Conservation (phyloP, 2,888 invertebrate species). For the Euphydryas editha region DNA sequence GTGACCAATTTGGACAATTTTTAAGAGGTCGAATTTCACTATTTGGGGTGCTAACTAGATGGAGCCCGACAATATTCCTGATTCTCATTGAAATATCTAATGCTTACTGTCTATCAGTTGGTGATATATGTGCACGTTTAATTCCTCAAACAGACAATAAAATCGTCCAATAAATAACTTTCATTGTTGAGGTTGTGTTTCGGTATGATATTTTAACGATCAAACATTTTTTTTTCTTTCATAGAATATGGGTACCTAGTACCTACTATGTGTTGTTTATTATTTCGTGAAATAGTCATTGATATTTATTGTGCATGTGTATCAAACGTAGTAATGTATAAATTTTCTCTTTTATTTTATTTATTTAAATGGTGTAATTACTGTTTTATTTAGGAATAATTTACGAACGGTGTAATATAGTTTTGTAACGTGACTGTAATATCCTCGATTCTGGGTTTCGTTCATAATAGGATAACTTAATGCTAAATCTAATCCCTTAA, state of each 20-base stretch:
- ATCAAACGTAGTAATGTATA: too few relatives aligned
- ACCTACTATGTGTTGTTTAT: too few relatives aligned
- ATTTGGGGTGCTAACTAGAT: too few relatives aligned
- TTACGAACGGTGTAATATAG: too few relatives aligned
- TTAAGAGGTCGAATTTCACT: too few relatives aligned
- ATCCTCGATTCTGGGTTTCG: neutral
- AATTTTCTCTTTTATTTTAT: too few relatives aligned
- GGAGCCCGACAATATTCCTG: neutral
- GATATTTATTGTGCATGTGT: too few relatives aligned
- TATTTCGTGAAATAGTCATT: too few relatives aligned
- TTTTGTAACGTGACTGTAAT: neutral
- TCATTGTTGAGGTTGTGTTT: constrained; percentile 34
- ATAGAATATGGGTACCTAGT: too few relatives aligned
- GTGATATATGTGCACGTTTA: constrained; percentile 60
- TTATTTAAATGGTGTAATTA: too few relatives aligned
- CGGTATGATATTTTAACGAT: constrained; percentile 30
- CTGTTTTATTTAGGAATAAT: too few relatives aligned
- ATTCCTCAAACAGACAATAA: constrained; percentile 47
- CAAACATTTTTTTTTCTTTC: constrained; percentile 13
- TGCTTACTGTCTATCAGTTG: constrained; percentile 54
- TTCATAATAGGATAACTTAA: neutral
- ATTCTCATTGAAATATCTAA: constrained; percentile 18
- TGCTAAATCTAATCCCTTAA: neutral
- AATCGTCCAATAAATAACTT: constrained; percentile 45
- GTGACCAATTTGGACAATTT: too few relatives aligned